Percentiles rank a stretch among this genome's conserved stretches.
phyloP scores from a whole-genome alignment of 2,888 invertebrate species.

The Schizaphis graminum region DNA sequence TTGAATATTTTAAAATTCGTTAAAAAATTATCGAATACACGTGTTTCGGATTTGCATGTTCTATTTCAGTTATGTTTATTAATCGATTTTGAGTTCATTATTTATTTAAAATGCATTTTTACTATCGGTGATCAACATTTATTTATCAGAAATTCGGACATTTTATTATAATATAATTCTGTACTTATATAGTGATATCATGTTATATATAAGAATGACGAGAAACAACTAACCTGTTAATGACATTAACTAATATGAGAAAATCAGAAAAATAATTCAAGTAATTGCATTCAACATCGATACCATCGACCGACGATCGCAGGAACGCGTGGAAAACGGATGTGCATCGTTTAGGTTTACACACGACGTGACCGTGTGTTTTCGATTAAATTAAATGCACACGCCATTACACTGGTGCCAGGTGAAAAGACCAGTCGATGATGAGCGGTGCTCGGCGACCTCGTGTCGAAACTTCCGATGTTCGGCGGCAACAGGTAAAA shows the following conservation, averaged over 20 bases:
- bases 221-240: no score
- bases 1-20: background rate
- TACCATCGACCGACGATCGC: background rate
- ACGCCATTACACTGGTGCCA: background rate
- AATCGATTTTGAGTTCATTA: background rate
- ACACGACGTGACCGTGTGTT: background rate
- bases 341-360: background rate
- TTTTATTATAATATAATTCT: background rate
- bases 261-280: background rate
- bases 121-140: background rate
- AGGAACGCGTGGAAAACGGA: background rate
- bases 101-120: background rate
- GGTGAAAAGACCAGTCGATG: conserved; percentile 19
- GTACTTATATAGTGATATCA: background rate
- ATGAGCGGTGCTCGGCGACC: conserved; percentile 16
- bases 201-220: background rate
- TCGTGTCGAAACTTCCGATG: conserved; percentile 59
- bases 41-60: background rate
- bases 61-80: background rate
- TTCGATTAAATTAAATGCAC: background rate
- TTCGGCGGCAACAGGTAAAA: background rate
- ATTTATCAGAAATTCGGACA: background rate
- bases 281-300: background rate
- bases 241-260: background rate
- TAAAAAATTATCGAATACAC: background rate